A percentile compares a stretch with the other conserved stretches of the same genome.
Evolutionary conservation across 2,888 invertebrate genomes (phyloP).

Genomic region (Mesopsocus fuscifrons): DNA sequence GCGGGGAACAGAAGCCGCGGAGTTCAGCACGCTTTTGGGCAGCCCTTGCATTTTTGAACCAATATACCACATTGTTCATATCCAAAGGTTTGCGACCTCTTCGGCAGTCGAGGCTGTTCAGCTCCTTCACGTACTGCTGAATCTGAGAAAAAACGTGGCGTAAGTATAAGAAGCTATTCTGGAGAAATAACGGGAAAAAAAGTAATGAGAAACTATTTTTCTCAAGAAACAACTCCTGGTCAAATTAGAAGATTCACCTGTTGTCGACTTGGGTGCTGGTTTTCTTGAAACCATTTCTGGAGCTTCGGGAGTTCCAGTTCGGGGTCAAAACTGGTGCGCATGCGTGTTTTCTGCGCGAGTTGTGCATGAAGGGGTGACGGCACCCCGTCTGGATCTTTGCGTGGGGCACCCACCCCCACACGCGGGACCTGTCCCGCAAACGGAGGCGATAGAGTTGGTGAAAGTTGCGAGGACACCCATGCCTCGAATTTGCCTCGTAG

Average conservation of each 20-base stretch:
- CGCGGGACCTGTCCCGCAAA: slow-evolving; percentile 21
- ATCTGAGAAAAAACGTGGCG: slow-evolving; percentile 38
- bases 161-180: too few species aligned
- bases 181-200: too few species aligned
- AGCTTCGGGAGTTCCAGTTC: slow-evolving; percentile 90
- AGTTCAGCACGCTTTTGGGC: slow-evolving; percentile 80
- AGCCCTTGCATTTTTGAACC: slow-evolving; percentile 96
- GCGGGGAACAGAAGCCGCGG: slow-evolving; percentile 17
- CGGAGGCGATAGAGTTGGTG: slow-evolving; percentile 22
- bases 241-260: too few species aligned
- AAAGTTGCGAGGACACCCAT: slow-evolving; percentile 65
- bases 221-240: too few species aligned
- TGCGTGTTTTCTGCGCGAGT: slow-evolving; percentile 74
- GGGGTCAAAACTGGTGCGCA: slow-evolving; percentile 94
- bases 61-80: slow-evolving; percentile 88
- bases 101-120: slow-evolving; percentile 82
- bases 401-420: neutral
- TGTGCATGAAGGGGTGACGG: slow-evolving; percentile 56
- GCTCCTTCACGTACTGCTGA: slow-evolving; percentile 82
- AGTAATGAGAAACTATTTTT: too few species aligned
- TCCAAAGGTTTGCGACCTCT: slow-evolving; percentile 85
- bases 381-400: slow-evolving; percentile 6
- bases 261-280: slow-evolving; percentile 91
- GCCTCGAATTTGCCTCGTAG: slow-evolving; percentile 74
- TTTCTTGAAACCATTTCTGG: slow-evolving; percentile 92